Conservation (phyloP, 2,113 vertebrate species). For the Jaculus jaculus region DNA sequence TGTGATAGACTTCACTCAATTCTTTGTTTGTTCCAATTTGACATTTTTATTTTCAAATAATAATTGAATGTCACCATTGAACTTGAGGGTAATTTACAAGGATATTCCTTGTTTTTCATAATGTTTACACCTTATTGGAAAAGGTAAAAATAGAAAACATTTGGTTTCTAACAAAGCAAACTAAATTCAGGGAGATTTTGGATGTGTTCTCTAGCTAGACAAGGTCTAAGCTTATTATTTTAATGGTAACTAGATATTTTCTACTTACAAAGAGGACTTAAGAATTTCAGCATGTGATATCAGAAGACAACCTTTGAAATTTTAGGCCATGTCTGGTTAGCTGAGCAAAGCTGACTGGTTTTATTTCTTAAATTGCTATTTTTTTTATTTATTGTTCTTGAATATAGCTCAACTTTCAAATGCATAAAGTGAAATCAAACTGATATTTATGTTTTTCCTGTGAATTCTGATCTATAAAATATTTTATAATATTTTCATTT, state of each 20-base stretch:
- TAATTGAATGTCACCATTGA: neutral
- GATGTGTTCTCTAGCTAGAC: neutral
- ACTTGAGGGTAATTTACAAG: neutral
- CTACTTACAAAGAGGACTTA: too few species aligned
- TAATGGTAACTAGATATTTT: neutral
- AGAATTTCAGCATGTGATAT: neutral
- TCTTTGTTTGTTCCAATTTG: neutral
- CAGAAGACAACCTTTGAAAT: neutral
- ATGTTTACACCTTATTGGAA: neutral
- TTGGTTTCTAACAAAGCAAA: neutral
- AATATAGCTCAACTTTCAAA: neutral
- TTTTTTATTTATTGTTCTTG: neutral
- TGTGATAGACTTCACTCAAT: neutral
- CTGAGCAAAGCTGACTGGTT: neutral
- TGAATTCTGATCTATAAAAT: neutral
- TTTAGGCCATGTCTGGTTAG: neutral
- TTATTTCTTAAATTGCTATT: neutral
- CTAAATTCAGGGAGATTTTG: neutral
- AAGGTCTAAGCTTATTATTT: neutral
- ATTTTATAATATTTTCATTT: neutral
- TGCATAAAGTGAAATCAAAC: slow-evolving; percentile 11
- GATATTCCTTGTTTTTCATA: neutral
- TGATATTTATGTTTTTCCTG: neutral
- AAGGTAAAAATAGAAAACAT: neutral
- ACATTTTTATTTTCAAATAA: slow-evolving; percentile 7